Evolutionary conservation across 2,888 invertebrate species (phyloP), one percentile per base, ranked within the genome.

Genomic region (Drosophila recens): DNA sequence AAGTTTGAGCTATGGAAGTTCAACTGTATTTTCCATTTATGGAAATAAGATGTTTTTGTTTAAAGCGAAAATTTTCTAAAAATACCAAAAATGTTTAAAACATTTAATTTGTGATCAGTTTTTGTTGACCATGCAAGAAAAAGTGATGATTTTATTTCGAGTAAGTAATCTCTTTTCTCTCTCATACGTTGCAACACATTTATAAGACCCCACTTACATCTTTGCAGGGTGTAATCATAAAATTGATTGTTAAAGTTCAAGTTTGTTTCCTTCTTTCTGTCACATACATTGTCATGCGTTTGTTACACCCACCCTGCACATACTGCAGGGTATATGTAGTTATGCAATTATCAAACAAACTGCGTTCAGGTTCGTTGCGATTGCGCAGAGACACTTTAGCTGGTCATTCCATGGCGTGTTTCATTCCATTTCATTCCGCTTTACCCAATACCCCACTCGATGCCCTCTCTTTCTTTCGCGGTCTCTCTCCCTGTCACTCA

Each of bases 361-460:
- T 36, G 9, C 15, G 54, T 46, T 77, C 23, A 53, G 58, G 56
- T 64, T 53, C 43, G 57, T 13, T 53, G 48, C 5, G 43, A 11
- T 15, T 52, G 46, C 67, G 5, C 30, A 10, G 23, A 33, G 46
- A 20, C 20, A 11, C 23, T 34, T 43, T 34, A 17, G 27, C 27
- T n/a, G 30, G 11, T 4, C 30, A 23, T 36, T 42, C 33, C 33
- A 30, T 62, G 8, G 11, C 51, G 6, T 27, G 20, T 57, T 57
- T 38, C 34, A 54, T 30, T 52, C 36, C 51, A 53, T 54, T 59
- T 13, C 61, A 45, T 62, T 58, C 17, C 61, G 33, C 42, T 17
- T 52, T 11, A 23, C 34, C 43, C 15, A 52, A 33, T 15, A 52
- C 23, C n/a, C 34, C 33, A 42, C 9, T 11, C 38, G 15, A 13